Conservation (phyloP, 2,888 invertebrate species). For the Xestia ashworthii region DNA sequence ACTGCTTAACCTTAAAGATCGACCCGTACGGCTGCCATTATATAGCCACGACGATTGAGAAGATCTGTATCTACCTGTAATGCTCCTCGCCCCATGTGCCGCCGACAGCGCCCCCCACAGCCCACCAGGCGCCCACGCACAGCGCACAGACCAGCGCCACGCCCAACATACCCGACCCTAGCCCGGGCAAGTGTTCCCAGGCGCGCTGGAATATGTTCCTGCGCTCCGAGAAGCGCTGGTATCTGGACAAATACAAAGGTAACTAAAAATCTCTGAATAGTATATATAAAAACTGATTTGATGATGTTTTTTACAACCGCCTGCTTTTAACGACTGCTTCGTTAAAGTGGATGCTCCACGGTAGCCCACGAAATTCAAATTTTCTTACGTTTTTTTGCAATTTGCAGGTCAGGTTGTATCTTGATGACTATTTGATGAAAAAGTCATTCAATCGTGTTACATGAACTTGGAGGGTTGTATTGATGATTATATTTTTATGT, state of each 20-base stretch:
- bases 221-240: slow-evolving; percentile 83
- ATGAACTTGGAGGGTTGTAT: too few species aligned
- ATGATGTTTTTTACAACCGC: background rate
- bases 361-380: too few species aligned
- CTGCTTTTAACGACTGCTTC: too few species aligned
- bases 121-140: slow-evolving; percentile 86
- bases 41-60: background rate
- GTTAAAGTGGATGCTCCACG: too few species aligned
- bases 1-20: too few species aligned
- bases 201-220: slow-evolving; percentile 74
- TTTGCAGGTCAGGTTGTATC: too few species aligned
- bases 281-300: background rate
- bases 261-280: background rate
- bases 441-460: too few species aligned
- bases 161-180: slow-evolving; percentile 82
- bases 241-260: slow-evolving; percentile 69
- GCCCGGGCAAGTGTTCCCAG: slow-evolving; percentile 77
- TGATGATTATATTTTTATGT: too few species aligned
- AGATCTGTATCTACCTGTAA: slow-evolving; percentile 76
- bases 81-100: slow-evolving; percentile 87
- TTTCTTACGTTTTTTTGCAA: too few species aligned
- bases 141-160: slow-evolving; percentile 80
- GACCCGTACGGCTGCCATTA: background rate
- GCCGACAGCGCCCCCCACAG: slow-evolving; percentile 83
- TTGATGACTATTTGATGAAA: too few species aligned